Evolutionary conservation across 2,797 vertebrate genomes (phyloP).

Genomic region (Microcaecilia unicolor): DNA sequence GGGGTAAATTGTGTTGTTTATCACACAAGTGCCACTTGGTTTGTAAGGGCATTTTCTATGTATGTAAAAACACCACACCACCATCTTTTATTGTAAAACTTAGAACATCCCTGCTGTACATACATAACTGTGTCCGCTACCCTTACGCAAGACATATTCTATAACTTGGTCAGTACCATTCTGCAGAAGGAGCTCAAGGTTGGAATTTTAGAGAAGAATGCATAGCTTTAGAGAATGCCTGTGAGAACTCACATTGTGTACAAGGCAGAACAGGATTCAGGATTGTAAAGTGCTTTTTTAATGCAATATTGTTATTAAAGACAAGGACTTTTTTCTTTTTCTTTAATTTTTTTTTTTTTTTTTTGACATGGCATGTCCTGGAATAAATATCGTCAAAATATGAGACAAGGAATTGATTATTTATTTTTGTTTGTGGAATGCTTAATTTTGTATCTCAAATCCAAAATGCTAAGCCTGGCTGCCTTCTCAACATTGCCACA

Average conservation of each 20-base stretch:
- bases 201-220: constrained; percentile 24
- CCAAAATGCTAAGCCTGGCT: no score
- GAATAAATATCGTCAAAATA: constrained; percentile 58
- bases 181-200: constrained; percentile 13
- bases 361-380: constrained; percentile 62
- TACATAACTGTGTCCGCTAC: no score
- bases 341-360: constrained; percentile 30
- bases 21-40: no score
- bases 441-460: no score
- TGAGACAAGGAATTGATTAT: constrained; percentile 40
- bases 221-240: constrained; percentile 17
- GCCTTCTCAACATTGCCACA: no score
- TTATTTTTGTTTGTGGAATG: no score
- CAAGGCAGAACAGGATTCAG: constrained; percentile 38
- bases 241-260: constrained; percentile 29
- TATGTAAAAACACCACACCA: no score
- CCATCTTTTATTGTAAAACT: no score
- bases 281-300: constrained; percentile 60
- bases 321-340: constrained; percentile 25
- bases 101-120: no score
- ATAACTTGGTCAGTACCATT: constrained; percentile 20
- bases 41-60: no score
- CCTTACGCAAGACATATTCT: no score
- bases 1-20: no score
- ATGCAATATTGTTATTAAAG: constrained; percentile 50